A percentile compares a stretch with the other conserved stretches of the same genome.
These are phyloP conservation scores for Scaptomyza reducta DNA, from an alignment of 2,888 invertebrate species.

Conservation along the genomic window DNA sequence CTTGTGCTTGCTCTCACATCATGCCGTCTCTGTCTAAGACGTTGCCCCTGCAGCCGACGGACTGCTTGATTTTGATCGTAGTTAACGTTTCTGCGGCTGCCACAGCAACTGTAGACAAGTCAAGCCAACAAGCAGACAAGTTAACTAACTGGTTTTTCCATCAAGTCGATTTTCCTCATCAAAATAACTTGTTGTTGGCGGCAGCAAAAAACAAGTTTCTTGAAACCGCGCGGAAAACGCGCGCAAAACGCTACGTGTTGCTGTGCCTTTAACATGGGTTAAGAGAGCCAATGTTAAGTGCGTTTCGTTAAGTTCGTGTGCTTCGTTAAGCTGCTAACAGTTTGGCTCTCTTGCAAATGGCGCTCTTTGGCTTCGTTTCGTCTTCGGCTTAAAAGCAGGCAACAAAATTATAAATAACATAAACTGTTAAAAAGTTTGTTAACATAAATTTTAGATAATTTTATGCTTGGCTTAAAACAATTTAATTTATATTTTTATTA, in stretches of 20 bases:
- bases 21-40: slow-evolving; percentile 44
- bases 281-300: slow-evolving; percentile 21
- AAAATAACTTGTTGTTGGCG: slow-evolving; percentile 45
- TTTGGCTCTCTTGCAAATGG: neutral
- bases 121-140: slow-evolving; percentile 33
- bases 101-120: slow-evolving; percentile 11
- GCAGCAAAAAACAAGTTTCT: slow-evolving; percentile 48
- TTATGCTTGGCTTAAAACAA: neutral
- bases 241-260: slow-evolving; percentile 65
- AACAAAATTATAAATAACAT: slow-evolving; percentile 8
- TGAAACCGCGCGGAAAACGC: slow-evolving; percentile 51
- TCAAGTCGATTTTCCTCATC: slow-evolving; percentile 40
- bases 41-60: slow-evolving; percentile 51
- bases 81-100: slow-evolving; percentile 24
- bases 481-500: neutral
- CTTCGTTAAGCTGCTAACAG: slow-evolving; percentile 27
- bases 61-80: slow-evolving; percentile 50
- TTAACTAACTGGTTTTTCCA: slow-evolving; percentile 61
- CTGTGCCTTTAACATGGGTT: slow-evolving; percentile 36
- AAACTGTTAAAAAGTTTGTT: slow-evolving; percentile 4
- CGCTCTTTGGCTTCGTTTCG: slow-evolving; percentile 24
- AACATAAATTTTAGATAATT: neutral
- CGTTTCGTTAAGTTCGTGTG: slow-evolving; percentile 32
- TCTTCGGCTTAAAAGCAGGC: slow-evolving; percentile 44
- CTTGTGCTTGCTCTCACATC: neutral